phyloP scores from a whole-genome alignment of 53 echinoderm and acorn worm species.

The Crossaster papposus region DNA sequence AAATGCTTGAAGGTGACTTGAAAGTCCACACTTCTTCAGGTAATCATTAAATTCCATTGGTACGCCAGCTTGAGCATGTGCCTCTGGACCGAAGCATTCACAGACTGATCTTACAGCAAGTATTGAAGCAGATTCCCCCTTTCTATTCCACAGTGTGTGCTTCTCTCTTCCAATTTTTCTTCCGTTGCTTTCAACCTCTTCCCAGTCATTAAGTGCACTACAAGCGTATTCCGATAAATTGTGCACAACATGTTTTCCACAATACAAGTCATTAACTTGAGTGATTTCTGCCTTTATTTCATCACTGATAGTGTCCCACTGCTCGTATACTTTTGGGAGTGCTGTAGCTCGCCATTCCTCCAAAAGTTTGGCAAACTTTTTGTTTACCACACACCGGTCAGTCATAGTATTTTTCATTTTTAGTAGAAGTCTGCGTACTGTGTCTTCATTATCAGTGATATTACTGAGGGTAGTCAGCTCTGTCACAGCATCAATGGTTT shows the following conservation, averaged over 20 bases:
- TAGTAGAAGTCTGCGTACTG: slow-evolving; percentile 20
- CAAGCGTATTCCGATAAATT: slow-evolving; percentile 48
- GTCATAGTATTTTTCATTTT: slow-evolving; percentile 64
- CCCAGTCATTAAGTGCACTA: slow-evolving; percentile 52
- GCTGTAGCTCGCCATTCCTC: slow-evolving; percentile 45
- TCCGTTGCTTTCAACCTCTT: slow-evolving; percentile 17
- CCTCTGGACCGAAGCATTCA: slow-evolving; percentile 63
- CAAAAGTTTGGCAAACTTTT: slow-evolving; percentile 20
- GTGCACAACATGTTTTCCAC: slow-evolving; percentile 46
- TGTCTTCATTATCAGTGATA: neutral
- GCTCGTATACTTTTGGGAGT: slow-evolving; percentile 29
- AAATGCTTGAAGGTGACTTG: slow-evolving; percentile 52
- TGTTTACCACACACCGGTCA: slow-evolving; percentile 38
- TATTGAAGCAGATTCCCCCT: slow-evolving; percentile 51
- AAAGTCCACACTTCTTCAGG: slow-evolving; percentile 19
- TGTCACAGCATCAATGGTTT: slow-evolving; percentile 24
- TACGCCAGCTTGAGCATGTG: slow-evolving; percentile 59
- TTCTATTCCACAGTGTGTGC: slow-evolving; percentile 27
- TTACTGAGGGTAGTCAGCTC: slow-evolving; percentile 5
- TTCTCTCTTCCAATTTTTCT: slow-evolving; percentile 49
- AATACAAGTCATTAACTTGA: slow-evolving; percentile 42
- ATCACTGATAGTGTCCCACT: slow-evolving; percentile 35
- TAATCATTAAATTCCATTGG: slow-evolving; percentile 62
- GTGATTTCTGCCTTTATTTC: slow-evolving; percentile 22
- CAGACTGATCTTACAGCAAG: slow-evolving; percentile 62